Conservation (phyloP, 2,113 vertebrate species). For the Poicephalus meyeri region DNA sequence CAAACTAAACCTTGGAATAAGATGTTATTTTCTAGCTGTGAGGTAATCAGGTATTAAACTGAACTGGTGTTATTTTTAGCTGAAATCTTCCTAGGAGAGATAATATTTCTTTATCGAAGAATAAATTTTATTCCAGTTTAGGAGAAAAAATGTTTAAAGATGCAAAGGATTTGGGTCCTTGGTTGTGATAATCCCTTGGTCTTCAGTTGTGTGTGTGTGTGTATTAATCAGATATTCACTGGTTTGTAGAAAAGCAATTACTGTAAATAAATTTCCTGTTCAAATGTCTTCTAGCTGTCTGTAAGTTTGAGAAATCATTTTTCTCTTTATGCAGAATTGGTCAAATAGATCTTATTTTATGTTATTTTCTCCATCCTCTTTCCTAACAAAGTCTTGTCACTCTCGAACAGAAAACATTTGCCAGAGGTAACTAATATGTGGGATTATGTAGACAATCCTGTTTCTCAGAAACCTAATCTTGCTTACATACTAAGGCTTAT, state of each 20-base stretch:
- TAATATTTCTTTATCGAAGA: neutral
- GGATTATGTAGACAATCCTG: neutral
- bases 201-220: neutral
- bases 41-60: neutral
- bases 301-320: neutral
- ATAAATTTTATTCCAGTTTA: neutral
- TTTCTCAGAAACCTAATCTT: neutral
- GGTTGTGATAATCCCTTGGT: neutral
- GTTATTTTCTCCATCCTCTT: neutral
- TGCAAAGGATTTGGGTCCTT: neutral
- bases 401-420: neutral
- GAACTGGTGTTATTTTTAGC: neutral
- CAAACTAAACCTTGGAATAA: constrained; percentile 12
- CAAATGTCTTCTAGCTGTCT: neutral
- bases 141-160: neutral
- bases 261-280: neutral
- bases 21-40: neutral
- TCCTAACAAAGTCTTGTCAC: neutral
- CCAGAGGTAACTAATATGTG: neutral
- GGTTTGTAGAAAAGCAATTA: neutral
- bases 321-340: neutral
- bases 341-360: neutral
- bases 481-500: neutral
- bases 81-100: neutral
- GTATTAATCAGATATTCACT: neutral